Evolutionary conservation across 1,140 invertebrate genomes (phyloP), one percentile per base, ranked within the genome.

Genomic region (Thaumetopoea pityocampa): DNA sequence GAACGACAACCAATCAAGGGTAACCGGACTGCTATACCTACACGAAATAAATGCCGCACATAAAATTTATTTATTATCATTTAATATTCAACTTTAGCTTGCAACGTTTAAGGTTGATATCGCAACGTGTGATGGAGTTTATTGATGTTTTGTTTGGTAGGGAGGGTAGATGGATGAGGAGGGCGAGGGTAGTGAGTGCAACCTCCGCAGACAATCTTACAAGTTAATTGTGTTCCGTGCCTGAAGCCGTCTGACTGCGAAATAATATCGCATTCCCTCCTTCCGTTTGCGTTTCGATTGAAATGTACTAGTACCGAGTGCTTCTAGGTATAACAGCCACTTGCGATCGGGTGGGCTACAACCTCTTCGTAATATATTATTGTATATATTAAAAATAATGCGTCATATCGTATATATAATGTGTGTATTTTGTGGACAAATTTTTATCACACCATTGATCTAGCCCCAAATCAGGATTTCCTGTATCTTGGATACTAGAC

Each of bases 1-100:
- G 77, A 85, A 85, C 84, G 84, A 86, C 84, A 86, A 86, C 84
- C 84, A 86, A 86, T 86, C 84, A 86, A 86, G 84, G 84, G 78
- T 85, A 85, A 86, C 81, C 84, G 81, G 84, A 86, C 84, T 84
- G 84, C 52, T 84, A 84, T 84, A 84, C 76, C 80, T 84, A 84
- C 77, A 68, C 65, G 66, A 84, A 81, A 84, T 84, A 84, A 81
- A 84, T 84, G 74, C 73, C 71, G 56, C 72, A 70, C 76, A 79
- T 82, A 82, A 82, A 84, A 84, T 70, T 81, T 70, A 54, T 66
- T 55, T 46, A 24, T 7, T 0, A n/a, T 7, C 35, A 57, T 29
- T 1, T 30, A n/a, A 67, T 35, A 51, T 35, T 44, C 3, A 24
- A 66, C 71, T 55, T 11, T 76, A 66, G 3, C 1, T 2, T 17